Evolutionary conservation across 2,888 invertebrate genomes (phyloP), one percentile per base, ranked within the genome.

Genomic region (Siphonodentalium dalli): DNA sequence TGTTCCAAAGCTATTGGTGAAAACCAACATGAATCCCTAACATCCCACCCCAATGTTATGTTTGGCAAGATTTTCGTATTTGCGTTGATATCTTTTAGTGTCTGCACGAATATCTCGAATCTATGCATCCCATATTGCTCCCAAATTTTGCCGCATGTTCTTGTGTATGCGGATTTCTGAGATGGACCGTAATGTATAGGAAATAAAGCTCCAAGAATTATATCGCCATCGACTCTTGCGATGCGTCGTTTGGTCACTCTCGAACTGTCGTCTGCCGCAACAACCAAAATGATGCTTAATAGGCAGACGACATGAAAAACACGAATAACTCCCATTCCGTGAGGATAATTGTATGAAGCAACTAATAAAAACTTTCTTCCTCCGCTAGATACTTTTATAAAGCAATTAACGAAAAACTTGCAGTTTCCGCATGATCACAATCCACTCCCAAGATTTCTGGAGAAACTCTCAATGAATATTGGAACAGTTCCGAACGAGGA

Each of bases 11-110:
- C 90, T 4, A 90, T 88, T 15, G 90, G 88, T 3, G 90, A 88
- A 71, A 89, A 90, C 90, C 90, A 91, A 80, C 91, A 91, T 23
- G 89, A 89, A 82, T 91, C 91, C 3, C 89, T 84, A 57, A 90
- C 88, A 78, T 90, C 89, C 49, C 89, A 86, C 24, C 90, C 90
- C 13, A 88, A 78, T 2, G 81, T 84, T 44, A 87, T 83, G 59
- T 79, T 79, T 7, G 87, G 87, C 54, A 88, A 79, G 53, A 89
- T 83, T 39, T 81, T 78, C 1, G 82, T 77, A 68, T 87, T 84
- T 27, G 80, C 82, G 81, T 90, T 89, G 69, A 90, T 84, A 43
- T 68, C 63, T 31, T 78, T 72, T 11, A 81, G 52, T 0, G 75
- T 75, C 34, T 63, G 65, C 7, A 79, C 61, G 55, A 80, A 75